Base-by-base conservation (phyloP, 2,797 vertebrate genomes). In the Hybognathus amarus region DNA sequence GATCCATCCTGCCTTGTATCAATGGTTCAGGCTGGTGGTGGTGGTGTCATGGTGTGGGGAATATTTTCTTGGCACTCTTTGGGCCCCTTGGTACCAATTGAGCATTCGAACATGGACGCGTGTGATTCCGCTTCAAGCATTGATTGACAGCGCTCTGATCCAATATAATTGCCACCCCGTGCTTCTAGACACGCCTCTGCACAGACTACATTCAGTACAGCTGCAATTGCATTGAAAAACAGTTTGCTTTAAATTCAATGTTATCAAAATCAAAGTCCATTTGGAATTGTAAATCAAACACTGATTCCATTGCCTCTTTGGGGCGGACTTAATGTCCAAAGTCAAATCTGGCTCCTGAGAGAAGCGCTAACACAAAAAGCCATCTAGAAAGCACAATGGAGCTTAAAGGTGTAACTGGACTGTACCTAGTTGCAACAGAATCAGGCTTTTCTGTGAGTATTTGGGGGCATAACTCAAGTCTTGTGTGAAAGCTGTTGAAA, bases 401-500 rank as follows among this genome's bases (percentile, higher is more conserved):
- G 77, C 50, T 79, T 66, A 75, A 20, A 47, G 54, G 30, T 52
- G 52, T 75, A 69, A 30, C 20, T 50, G 69, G 33, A 52, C 30
- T 82, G 45, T 27, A 81, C 27, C 56, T 63, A 50, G 59, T 50
- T 5, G 12, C 50, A 24, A 47, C 36, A 42, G 70, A 56, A 61
- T 64, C 42, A n/a, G 36, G 27, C 38, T 45, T 80, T 68, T 45
- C 27, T 54, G 22, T 11, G 24, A 38, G 77, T 27, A 22, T 83
- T 69, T 70, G 67, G n/a, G 50, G 36, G 30, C 40, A 83, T 79
- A 75, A 80, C 56, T 54, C 77, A 76, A 79, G 54, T 76, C 77
- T 80, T 33, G 33, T 77, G 77, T 77, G 66, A 92, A 89, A 90
- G 90, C 92, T 89, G 90, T 84, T 88, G 92, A 94, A 93, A 92